Conservation (phyloP, 1,140 invertebrate genomes). For the Alviniconcha marisindica region DNA sequence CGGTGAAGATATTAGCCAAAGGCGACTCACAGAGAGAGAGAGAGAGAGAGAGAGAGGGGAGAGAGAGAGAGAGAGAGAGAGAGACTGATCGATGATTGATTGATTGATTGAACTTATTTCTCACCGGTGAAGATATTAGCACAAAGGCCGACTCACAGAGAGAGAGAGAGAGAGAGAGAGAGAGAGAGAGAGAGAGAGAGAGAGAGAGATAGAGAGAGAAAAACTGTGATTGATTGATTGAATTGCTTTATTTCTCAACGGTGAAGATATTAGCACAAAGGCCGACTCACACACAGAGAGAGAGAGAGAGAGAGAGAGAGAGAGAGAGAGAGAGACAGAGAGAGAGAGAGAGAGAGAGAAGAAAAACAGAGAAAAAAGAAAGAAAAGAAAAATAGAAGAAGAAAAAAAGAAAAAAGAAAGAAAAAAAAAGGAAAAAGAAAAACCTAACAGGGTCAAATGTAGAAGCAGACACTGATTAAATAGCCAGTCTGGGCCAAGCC, state of each 20-base stretch:
- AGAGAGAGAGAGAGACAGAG: constrained; percentile 31
- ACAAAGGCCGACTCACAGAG: too few relatives aligned
- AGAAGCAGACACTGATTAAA: too few relatives aligned
- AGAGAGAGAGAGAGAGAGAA: constrained; percentile 15
- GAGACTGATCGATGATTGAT: background rate
- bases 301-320: constrained; percentile 14
- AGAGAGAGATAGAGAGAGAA: background rate
- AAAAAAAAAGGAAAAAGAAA: too few relatives aligned
- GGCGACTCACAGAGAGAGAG: too few relatives aligned
- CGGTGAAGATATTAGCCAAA: too few relatives aligned
- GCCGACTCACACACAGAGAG: background rate
- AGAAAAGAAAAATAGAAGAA: too few relatives aligned
- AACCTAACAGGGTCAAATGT: too few relatives aligned
- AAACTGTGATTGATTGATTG: background rate
- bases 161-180: too few relatives aligned
- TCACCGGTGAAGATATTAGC: too few relatives aligned
- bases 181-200: constrained; percentile 1
- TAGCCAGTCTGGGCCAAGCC: too few relatives aligned
- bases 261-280: background rate
- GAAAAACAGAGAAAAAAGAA: too few relatives aligned
- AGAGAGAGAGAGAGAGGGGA: constrained; percentile 3
- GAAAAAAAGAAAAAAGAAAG: too few relatives aligned
- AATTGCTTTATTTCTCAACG: background rate
- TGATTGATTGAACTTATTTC: background rate
- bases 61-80: background rate